Conservation (phyloP, 2,113 vertebrate species). For the Thamnaconus septentrionalis region DNA sequence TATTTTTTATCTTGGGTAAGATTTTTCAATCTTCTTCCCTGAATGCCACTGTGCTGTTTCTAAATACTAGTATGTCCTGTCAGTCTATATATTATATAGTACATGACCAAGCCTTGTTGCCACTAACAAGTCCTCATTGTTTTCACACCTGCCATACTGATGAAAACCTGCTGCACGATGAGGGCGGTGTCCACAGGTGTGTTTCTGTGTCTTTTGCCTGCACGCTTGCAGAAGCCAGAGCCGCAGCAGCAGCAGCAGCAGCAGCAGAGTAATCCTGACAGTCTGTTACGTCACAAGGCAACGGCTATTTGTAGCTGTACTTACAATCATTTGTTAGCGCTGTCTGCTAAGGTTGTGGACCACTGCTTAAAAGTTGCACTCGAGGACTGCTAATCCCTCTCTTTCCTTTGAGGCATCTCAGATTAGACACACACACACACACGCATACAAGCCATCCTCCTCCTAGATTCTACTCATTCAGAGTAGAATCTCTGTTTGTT, state of each 20-base stretch:
- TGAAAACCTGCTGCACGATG: neutral
- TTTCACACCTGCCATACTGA: too few species aligned
- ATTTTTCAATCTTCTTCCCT: too few species aligned
- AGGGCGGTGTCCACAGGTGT: constrained; percentile 12
- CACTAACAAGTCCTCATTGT: too few species aligned
- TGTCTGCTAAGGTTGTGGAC: constrained; percentile 36
- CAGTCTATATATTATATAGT: too few species aligned
- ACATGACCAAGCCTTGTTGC: too few species aligned
- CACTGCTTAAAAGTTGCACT: constrained; percentile 46
- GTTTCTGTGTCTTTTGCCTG: constrained; percentile 24
- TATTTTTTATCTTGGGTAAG: neutral
- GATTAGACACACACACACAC: constrained; percentile 50
- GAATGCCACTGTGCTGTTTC: too few species aligned
- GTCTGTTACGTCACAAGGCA: constrained; percentile 33
- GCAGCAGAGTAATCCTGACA: constrained; percentile 41
- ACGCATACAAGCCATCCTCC: too few species aligned
- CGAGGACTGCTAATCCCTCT: constrained; percentile 58
- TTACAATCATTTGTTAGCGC: constrained; percentile 51
- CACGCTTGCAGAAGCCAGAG: constrained; percentile 7
- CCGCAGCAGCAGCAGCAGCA: neutral
- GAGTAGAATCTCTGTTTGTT: too few species aligned
- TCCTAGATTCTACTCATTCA: too few species aligned
- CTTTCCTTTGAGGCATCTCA: constrained; percentile 51
- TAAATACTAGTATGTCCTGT: too few species aligned
- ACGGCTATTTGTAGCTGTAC: constrained; percentile 62